Conservation (phyloP, 2,113 vertebrate genomes). For the Crotalus tigris region DNA sequence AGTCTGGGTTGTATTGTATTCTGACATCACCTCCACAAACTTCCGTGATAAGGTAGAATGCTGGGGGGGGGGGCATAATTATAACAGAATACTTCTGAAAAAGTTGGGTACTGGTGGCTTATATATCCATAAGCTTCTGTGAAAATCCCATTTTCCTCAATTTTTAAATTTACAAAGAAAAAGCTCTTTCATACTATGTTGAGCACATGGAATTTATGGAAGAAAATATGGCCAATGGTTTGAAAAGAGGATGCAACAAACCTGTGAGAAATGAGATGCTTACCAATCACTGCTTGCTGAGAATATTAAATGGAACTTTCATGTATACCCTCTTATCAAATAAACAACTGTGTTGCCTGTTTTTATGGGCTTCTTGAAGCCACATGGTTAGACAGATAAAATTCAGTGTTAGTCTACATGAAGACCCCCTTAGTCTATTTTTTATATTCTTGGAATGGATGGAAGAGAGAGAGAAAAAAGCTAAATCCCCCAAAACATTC, state of each 20-base stretch:
- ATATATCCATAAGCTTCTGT: not conserved
- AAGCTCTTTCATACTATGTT: not conserved
- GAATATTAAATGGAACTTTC: not conserved
- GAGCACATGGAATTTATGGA: not conserved
- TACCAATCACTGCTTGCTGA: not conserved
- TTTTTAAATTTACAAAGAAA: not conserved
- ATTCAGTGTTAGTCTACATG: not conserved
- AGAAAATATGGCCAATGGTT: not conserved
- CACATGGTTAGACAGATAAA: not conserved
- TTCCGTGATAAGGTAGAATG: conserved; percentile 80
- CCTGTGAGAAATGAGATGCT: not conserved
- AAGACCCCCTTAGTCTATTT: not conserved
- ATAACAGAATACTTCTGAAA: not conserved
- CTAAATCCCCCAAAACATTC: no score
- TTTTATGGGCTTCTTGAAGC: not conserved
- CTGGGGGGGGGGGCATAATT: conserved; percentile 36
- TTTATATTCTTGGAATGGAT: not conserved
- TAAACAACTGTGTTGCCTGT: not conserved
- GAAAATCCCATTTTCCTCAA: not conserved
- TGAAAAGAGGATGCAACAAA: not conserved
- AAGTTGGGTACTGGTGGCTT: not conserved
- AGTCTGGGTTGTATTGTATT: conserved; percentile 79
- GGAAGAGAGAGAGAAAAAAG: not conserved
- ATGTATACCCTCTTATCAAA: not conserved
- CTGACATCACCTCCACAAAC: conserved; percentile 83